Evolutionary conservation across 1,140 invertebrate species (phyloP), one percentile per base, ranked within the genome.

Genomic region (Bombyx mandarina): DNA sequence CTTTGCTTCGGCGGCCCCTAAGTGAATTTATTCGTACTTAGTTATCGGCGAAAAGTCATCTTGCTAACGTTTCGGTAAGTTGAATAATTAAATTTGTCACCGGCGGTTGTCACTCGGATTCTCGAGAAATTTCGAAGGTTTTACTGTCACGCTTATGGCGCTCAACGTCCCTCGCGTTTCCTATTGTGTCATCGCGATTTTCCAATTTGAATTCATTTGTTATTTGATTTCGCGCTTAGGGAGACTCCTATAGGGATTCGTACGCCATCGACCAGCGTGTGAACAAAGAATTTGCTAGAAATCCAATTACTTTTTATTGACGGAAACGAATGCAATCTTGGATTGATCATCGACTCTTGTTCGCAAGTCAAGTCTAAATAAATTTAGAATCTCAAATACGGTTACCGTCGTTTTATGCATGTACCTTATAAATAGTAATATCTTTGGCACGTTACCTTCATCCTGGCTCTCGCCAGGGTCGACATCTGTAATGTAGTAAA

Each of bases 21-120:
- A 87, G 75, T 82, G 81, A 85, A 87, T 87, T 87, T 87, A 82
- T 87, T 79, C 78, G 73, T 87, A 87, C 82, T 85, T 85, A 85
- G 82, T 85, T 86, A 87, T 85, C 73, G 66, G 71, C 63, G 77
- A 82, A 77, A 81, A 85, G 80, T 85, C 80, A 81, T 86, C 79
- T 84, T 77, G 77, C 77, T 84, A 84, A 85, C 84, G 78, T 84
- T 85, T 82, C 79, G 73, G 72, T 84, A 84, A 85, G 75, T 87
- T 82, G 82, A 85, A 84, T 87, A 87, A 87, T 87, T 82, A 78
- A 82, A 84, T 87, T 85, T 87, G 82, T 84, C 84, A 87, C 63
- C 70, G 70, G 71, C 73, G 81, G 75, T 84, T 85, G 83, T 81
- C 82, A 73, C 75, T 75, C 62, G 78, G 78, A 76, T 82, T 86